These are phyloP conservation scores for Cinclus mexicanus DNA, from an alignment of 2,113 vertebrate species.

Conservation along the genomic window DNA sequence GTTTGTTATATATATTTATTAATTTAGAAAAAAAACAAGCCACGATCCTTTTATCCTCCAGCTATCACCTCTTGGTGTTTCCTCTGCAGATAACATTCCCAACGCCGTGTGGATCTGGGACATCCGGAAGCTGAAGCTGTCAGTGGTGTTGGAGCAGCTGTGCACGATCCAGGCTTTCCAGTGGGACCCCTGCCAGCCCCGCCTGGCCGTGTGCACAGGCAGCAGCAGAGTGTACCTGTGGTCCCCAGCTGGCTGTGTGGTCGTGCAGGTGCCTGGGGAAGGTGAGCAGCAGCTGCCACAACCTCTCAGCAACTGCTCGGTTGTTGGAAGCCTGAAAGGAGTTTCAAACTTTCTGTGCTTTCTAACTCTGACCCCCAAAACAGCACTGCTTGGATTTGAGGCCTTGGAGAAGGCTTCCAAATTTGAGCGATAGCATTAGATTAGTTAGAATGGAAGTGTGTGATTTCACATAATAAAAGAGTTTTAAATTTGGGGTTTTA, in stretches of 20 bases:
- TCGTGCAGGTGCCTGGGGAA: constrained; percentile 86
- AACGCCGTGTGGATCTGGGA: constrained; percentile 93
- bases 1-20: neutral
- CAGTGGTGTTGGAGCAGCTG: constrained; percentile 87
- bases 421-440: no score
- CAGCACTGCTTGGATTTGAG: no score
- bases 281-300: constrained; percentile 69
- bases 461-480: no score
- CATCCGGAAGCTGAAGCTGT: constrained; percentile 82
- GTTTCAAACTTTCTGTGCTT: no score
- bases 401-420: no score
- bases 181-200: constrained; percentile 87
- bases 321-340: no score
- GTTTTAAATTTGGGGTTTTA: no score
- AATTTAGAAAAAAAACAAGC: neutral
- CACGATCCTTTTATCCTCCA: neutral
- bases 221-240: constrained; percentile 86
- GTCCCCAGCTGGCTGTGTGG: constrained; percentile 86
- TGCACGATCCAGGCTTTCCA: constrained; percentile 82
- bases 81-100: constrained; percentile 85
- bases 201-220: constrained; percentile 89
- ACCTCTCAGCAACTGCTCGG: neutral
- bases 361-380: no score
- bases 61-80: neutral
- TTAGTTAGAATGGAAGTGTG: no score